A percentile compares a stretch with the other conserved stretches of the same genome.
Evolutionary conservation across 2,113 vertebrate species (phyloP).

Genomic region (Chauna torquata): DNA sequence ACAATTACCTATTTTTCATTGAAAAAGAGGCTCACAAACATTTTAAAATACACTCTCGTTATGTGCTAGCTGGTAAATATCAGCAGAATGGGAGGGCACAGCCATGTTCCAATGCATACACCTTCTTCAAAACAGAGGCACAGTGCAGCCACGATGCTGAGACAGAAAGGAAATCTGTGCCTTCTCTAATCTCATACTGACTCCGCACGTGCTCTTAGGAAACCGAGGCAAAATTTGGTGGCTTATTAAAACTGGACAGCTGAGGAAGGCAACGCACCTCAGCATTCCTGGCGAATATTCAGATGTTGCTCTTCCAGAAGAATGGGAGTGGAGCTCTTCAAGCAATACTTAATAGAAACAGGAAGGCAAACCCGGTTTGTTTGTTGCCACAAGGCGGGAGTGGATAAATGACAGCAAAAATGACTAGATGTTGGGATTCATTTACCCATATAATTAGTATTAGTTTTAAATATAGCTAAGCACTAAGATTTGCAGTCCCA

Average conservation of each 20-base stretch:
- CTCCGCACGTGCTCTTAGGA: neutral
- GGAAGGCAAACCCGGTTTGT: neutral
- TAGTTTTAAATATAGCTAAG: neutral
- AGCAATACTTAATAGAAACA: neutral
- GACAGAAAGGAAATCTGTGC: neutral
- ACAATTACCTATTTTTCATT: neutral
- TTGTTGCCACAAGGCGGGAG: slow-evolving; percentile 43
- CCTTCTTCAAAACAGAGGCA: neutral
- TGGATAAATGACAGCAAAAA: slow-evolving; percentile 46
- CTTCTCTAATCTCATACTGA: neutral
- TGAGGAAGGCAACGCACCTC: neutral
- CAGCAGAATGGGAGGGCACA: neutral
- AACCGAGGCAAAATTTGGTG: neutral
- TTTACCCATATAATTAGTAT: neutral
- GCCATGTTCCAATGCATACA: neutral
- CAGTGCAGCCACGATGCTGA: neutral
- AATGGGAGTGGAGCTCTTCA: neutral
- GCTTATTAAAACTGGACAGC: neutral
- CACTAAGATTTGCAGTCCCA: neutral
- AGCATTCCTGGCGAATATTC: neutral
- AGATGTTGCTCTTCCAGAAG: neutral
- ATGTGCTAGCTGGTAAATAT: neutral
- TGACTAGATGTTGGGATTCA: neutral
- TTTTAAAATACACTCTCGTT: neutral
- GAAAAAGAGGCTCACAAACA: neutral